phyloP scores from a whole-genome alignment of 2,888 invertebrate genomes.

The Diaprepes abbreviatus region DNA sequence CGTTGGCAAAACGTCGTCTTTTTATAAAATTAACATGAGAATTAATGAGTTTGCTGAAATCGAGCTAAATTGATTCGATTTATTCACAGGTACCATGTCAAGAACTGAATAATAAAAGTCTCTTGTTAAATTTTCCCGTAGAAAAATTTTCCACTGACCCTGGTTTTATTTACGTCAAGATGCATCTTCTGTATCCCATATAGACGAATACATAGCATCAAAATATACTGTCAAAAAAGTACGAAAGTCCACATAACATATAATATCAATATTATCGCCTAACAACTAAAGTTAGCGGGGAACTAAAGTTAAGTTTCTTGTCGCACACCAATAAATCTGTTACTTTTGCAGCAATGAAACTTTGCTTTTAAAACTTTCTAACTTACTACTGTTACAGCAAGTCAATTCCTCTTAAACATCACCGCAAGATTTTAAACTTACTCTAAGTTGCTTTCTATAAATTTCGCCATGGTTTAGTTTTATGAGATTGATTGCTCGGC shows the following conservation, averaged over 20 bases:
- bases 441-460: constrained; percentile 1
- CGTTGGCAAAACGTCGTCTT: too few relatives aligned
- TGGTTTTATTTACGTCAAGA: too few relatives aligned
- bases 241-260: not conserved
- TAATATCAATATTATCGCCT: constrained; percentile 12
- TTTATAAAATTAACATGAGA: too few relatives aligned
- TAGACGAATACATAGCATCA: too few relatives aligned
- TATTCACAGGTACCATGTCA: too few relatives aligned
- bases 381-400: constrained; percentile 27
- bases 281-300: constrained; percentile 1
- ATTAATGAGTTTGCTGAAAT: too few relatives aligned
- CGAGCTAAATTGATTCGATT: too few relatives aligned
- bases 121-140: too few relatives aligned
- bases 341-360: constrained; percentile 19
- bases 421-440: constrained; percentile 22
- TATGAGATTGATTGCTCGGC: too few relatives aligned
- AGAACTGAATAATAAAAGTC: too few relatives aligned
- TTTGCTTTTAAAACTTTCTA: constrained; percentile 37
- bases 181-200: too few relatives aligned
- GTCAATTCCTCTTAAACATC: constrained; percentile 29
- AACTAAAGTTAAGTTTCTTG: constrained; percentile 28
- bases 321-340: constrained; percentile 26
- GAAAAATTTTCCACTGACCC: too few relatives aligned
- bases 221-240: not conserved
- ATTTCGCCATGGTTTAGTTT: constrained; percentile 5